These are phyloP conservation scores for Caenorhabditis sp. DNA, from an alignment of 2,888 invertebrate genomes.

Conservation along the genomic window DNA sequence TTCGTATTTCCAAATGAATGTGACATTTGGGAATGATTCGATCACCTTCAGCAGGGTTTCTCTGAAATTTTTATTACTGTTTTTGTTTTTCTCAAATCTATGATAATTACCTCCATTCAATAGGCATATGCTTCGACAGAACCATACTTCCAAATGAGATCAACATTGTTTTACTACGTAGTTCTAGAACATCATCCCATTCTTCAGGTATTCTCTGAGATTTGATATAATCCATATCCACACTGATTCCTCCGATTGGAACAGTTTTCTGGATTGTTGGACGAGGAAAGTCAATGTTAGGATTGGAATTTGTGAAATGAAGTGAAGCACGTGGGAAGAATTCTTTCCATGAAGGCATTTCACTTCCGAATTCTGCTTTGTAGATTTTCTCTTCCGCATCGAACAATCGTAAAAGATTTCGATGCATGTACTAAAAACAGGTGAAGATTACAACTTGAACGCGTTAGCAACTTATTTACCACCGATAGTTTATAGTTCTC, in stretches of 20 bases:
- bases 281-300: constrained; percentile 42
- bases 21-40: constrained; percentile 17
- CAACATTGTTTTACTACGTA: constrained; percentile 10
- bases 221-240: constrained; percentile 21
- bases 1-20: constrained; percentile 43
- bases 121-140: constrained; percentile 13
- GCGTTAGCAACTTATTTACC: background rate
- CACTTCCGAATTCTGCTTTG: constrained; percentile 2
- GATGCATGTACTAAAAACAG: background rate
- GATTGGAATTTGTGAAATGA: constrained; percentile 29
- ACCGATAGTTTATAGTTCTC: background rate
- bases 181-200: constrained; percentile 12
- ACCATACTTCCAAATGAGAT: constrained; percentile 23
- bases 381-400: constrained; percentile 12
- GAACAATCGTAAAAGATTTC: constrained; percentile 14
- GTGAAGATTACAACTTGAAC: too few species aligned
- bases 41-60: constrained; percentile 11
- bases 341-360: constrained; percentile 17
- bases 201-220: constrained; percentile 5
- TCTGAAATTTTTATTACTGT: background rate
- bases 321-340: constrained; percentile 22
- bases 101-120: constrained; percentile 3
- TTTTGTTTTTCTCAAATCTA: background rate
- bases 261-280: constrained; percentile 26
- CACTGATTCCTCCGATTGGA: constrained; percentile 37